Conservation (phyloP, 2,888 invertebrate genomes). For the Philaethria dido region DNA sequence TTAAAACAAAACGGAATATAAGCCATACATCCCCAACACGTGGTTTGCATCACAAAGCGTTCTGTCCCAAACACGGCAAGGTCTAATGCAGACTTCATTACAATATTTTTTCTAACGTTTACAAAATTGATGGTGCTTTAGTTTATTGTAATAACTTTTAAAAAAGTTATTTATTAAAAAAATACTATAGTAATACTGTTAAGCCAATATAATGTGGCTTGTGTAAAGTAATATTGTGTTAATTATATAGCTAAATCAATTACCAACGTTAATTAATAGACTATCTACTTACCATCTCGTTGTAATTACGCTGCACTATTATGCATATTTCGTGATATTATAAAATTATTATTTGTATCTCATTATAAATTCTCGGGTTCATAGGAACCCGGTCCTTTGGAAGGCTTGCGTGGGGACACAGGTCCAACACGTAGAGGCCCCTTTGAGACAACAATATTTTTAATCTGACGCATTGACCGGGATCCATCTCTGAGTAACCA, state of each 20-base stretch:
- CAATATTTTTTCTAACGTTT: slow-evolving; percentile 19
- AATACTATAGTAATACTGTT: neutral
- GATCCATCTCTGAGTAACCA: no score
- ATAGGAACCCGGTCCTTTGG: no score
- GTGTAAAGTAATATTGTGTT: neutral
- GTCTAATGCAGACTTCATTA: slow-evolving; percentile 16
- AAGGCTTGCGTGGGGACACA: no score
- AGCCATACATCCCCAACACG: slow-evolving; percentile 26
- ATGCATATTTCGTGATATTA: neutral
- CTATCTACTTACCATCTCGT: slow-evolving; percentile 4
- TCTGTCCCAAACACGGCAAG: slow-evolving; percentile 21
- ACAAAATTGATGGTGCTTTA: neutral
- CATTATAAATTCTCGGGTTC: no score
- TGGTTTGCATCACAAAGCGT: slow-evolving; percentile 40
- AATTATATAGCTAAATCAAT: slow-evolving; percentile 13
- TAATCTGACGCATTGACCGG: no score
- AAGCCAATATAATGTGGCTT: neutral
- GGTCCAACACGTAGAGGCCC: no score
- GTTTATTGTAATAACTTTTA: neutral
- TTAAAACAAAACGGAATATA: slow-evolving; percentile 24
- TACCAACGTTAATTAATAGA: slow-evolving; percentile 19
- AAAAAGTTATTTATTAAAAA: neutral
- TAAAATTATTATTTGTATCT: slow-evolving; percentile 2
- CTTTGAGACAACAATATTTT: no score
- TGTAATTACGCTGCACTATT: slow-evolving; percentile 8